phyloP scores from a whole-genome alignment of 2,888 invertebrate genomes.

The Megaustenia siamemsis region DNA sequence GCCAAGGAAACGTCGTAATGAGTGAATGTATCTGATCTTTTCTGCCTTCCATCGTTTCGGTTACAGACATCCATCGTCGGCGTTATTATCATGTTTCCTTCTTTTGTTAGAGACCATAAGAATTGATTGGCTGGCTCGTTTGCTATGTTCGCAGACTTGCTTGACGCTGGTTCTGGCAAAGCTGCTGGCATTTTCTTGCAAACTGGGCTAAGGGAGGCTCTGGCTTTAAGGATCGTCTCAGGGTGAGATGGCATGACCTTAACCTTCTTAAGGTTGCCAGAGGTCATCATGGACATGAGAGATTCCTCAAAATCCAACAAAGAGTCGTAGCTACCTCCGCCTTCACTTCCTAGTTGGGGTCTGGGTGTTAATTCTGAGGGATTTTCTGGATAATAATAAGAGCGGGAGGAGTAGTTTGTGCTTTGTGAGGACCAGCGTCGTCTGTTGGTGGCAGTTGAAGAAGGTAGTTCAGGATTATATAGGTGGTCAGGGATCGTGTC shows the following conservation, averaged over 20 bases:
- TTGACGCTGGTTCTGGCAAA: not conserved
- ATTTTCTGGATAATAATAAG: too few species aligned
- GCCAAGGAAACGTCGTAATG: not conserved
- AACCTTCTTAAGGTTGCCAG: slow-evolving; percentile 29
- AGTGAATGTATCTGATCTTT: not conserved
- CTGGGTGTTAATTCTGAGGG: not conserved
- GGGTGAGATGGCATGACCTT: slow-evolving; percentile 41
- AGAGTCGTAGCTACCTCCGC: not conserved
- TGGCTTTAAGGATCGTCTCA: slow-evolving; percentile 2
- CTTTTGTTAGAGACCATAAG: slow-evolving; percentile 11
- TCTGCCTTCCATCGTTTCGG: too few species aligned
- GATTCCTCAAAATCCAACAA: slow-evolving; percentile 27
- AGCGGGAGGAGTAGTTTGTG: not conserved
- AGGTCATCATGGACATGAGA: not conserved
- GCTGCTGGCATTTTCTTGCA: not conserved
- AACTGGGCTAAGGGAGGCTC: not conserved
- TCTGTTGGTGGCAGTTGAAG: not conserved
- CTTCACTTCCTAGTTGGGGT: not conserved
- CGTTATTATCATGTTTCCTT: slow-evolving; percentile 2
- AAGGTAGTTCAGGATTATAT: not conserved
- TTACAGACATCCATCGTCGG: not conserved
- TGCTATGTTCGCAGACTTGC: too few species aligned
- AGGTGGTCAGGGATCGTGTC: too few species aligned
- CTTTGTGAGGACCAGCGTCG: slow-evolving; percentile 17
- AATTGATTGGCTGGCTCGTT: not conserved